A percentile compares a stretch with the other conserved stretches of the same genome.
Conservation (phyloP, 2,888 invertebrate species). For the Drosophila cognata region DNA sequence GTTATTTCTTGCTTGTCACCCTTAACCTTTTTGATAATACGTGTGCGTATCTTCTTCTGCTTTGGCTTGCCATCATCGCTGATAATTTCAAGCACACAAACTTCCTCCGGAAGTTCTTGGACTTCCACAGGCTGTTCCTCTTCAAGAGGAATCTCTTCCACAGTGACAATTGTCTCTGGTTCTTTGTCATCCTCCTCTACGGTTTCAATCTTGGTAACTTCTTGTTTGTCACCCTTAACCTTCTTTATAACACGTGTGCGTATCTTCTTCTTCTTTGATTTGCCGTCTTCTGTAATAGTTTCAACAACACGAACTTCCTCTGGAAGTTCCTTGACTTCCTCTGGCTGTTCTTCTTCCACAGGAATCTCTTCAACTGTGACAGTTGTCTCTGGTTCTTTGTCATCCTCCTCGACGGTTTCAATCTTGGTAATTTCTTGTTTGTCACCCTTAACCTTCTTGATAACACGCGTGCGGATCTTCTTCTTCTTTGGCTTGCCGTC, state of each 20-base stretch:
- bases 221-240: slow-evolving; percentile 67
- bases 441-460: slow-evolving; percentile 61
- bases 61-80: slow-evolving; percentile 59
- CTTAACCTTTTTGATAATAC: slow-evolving; percentile 69
- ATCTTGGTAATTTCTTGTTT: slow-evolving; percentile 64
- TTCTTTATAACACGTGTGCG: slow-evolving; percentile 69
- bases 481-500: slow-evolving; percentile 54
- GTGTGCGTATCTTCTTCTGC: slow-evolving; percentile 65
- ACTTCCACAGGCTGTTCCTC: slow-evolving; percentile 48
- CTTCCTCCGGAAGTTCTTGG: slow-evolving; percentile 63
- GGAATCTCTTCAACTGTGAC: slow-evolving; percentile 55
- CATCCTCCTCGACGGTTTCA: slow-evolving; percentile 64
- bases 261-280: slow-evolving; percentile 59
- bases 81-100: slow-evolving; percentile 56
- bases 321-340: slow-evolving; percentile 53
- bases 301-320: slow-evolving; percentile 64
- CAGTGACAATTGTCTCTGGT: slow-evolving; percentile 60
- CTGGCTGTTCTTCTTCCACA: slow-evolving; percentile 41
- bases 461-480: slow-evolving; percentile 61
- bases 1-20: slow-evolving; percentile 70
- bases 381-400: slow-evolving; percentile 54
- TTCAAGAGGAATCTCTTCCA: slow-evolving; percentile 53
- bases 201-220: slow-evolving; percentile 69
- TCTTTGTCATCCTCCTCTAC: slow-evolving; percentile 70
- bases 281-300: slow-evolving; percentile 57